These are phyloP conservation scores for Clunio marinus DNA, from an alignment of 2,888 invertebrate genomes.

Conservation along the genomic window DNA sequence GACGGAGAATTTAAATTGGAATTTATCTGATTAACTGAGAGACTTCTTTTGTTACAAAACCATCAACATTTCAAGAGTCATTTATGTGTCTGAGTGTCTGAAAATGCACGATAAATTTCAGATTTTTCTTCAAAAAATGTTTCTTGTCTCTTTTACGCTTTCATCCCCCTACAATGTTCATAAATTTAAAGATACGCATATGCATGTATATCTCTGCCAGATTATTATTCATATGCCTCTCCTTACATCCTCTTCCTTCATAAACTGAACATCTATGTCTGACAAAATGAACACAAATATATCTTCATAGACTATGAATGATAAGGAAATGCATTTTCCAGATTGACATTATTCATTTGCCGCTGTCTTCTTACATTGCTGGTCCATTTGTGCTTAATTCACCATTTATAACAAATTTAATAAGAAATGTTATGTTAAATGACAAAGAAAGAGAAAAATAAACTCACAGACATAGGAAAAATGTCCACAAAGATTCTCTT, in stretches of 20 bases:
- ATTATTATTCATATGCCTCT: conserved; percentile 37
- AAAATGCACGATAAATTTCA: too few species aligned
- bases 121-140: too few species aligned
- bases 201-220: background rate
- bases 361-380: background rate
- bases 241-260: conserved; percentile 6
- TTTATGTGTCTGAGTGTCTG: too few species aligned
- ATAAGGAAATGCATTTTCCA: conserved; percentile 8
- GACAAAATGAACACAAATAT: background rate
- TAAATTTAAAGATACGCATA: conserved; percentile 34
- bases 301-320: conserved; percentile 10
- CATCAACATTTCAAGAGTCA: conserved; percentile 32
- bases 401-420: conserved; percentile 33
- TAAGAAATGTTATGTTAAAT: background rate
- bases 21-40: too few species aligned
- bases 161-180: background rate
- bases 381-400: conserved; percentile 29
- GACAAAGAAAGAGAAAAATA: background rate
- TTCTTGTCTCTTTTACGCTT: too few species aligned
- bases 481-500: conserved; percentile 8
- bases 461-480: background rate
- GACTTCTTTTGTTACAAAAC: too few species aligned
- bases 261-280: too few species aligned
- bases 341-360: background rate
- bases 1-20: too few species aligned